Evolutionary conservation across 2,888 invertebrate species (phyloP), one percentile per base, ranked within the genome.

Genomic region (Uropetala carovei): DNA sequence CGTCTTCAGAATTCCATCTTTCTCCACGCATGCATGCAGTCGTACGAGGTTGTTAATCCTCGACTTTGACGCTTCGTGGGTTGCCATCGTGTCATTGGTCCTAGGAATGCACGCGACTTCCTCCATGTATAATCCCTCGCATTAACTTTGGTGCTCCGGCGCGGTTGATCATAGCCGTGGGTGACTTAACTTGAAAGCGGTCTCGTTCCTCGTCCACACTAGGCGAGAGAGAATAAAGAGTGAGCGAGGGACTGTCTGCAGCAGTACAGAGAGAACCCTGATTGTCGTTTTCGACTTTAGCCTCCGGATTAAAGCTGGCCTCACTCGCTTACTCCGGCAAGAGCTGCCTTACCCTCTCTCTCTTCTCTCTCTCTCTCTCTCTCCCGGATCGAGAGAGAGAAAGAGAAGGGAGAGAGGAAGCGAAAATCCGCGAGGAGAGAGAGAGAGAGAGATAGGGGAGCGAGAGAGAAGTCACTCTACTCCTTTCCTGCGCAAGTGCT

Each of bases 41-140:
- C 43, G 56, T 10, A 57, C 18, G 56, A 83, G 56, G 56, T 57
- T 57, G 43, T 82, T n/a, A 83, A 83, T 57, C 18, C 83, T 43
- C 83, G 83, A n/a, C 83, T 83, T 83, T 43, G 83, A 57, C 83
- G 18, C 18, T n/a, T 83, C 83, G 56, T n/a, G 83, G 56, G 57
- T 83, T 83, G 43, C 56, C 43, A 83, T 56, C 56, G 83, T 57
- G 83, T 83, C 83, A 83, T 57, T 83, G 56, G 27, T 83, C 83
- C 16, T 43, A 14, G 14, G 30, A 18, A 57, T n/a, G 83, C 83
- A 18, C 83, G 18, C 56, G 64, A 18, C 10, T 57, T 83, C 56
- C 57, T 18, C 83, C 82, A 14, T 43, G 82, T 16, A 82, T 82
- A 82, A 82, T 82, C 82, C 83, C 83, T 57, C 56, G 83, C 83